Evolutionary conservation across 2,888 invertebrate genomes (phyloP).

Genomic region (Muschampia plurimacula): DNA sequence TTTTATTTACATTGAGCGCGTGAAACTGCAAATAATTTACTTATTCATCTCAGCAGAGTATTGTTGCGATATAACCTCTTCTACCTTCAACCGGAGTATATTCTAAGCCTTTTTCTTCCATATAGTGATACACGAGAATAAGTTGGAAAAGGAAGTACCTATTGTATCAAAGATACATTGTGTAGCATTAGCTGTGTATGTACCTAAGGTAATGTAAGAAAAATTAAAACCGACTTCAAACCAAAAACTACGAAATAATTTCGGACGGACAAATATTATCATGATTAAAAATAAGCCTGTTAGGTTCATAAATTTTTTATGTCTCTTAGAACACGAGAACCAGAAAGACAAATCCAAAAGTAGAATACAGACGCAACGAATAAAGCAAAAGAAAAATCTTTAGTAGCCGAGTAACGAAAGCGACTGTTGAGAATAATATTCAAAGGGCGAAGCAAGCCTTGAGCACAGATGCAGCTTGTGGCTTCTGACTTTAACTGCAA

Average conservation of each 20-base stretch:
- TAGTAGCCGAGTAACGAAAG: background rate
- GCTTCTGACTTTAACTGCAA: constrained; percentile 18
- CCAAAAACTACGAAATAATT: no score
- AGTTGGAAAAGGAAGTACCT: no score
- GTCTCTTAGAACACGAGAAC: background rate
- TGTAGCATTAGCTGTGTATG: no score
- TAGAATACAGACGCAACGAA: background rate
- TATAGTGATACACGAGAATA: background rate
- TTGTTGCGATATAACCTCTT: background rate
- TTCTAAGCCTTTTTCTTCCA: background rate
- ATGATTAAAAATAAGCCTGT: no score
- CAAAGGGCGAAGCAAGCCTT: constrained; percentile 4
- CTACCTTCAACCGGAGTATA: background rate
- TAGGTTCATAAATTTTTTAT: no score
- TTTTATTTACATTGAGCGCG: constrained; percentile 10
- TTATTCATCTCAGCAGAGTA: constrained; percentile 25
- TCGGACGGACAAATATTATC: no score
- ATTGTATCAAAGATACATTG: no score
- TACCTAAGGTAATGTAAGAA: no score
- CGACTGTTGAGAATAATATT: constrained; percentile 16
- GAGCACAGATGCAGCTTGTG: constrained; percentile 14
- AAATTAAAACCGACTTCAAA: no score
- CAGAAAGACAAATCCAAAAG: background rate
- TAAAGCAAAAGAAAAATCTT: background rate
- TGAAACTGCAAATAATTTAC: constrained; percentile 23